Conservation (phyloP, 2,113 vertebrate species). For the Channa maculata region DNA sequence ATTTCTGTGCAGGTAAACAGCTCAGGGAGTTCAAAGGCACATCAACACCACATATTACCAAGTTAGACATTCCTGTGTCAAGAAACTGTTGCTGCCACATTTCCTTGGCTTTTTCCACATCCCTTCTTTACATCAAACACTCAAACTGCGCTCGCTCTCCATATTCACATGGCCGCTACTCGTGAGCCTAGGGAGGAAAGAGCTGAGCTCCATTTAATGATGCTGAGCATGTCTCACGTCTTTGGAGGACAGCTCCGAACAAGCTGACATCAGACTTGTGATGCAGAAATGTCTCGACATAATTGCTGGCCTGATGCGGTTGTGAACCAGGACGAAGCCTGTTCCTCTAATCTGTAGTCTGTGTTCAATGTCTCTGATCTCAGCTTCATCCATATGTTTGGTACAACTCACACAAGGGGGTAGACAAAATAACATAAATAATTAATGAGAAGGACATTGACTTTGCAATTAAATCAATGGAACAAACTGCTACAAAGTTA, state of each 20-base stretch:
- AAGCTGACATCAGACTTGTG: constrained; percentile 52
- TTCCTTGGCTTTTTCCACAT: constrained; percentile 35
- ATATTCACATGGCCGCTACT: constrained; percentile 45
- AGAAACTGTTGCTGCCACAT: constrained; percentile 36
- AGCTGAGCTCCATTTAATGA: constrained; percentile 44
- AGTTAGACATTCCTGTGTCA: constrained; percentile 50
- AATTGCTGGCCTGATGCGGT: constrained; percentile 29
- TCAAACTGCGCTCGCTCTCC: constrained; percentile 31
- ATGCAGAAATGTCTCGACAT: constrained; percentile 43
- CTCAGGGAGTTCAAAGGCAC: constrained; percentile 66
- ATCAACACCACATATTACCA: constrained; percentile 44
- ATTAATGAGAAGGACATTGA: constrained; percentile 2
- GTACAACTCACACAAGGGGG: not conserved
- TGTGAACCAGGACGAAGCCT: constrained; percentile 13
- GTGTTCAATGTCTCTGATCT: constrained; percentile 36
- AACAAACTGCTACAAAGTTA: not conserved
- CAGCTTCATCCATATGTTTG: constrained; percentile 1
- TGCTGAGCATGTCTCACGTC: constrained; percentile 46
- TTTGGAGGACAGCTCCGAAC: constrained; percentile 36
- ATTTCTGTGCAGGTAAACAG: constrained; percentile 65
- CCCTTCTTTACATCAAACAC: constrained; percentile 62
- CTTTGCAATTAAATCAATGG: not conserved
- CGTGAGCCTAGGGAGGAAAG: constrained; percentile 36
- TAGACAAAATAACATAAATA: constrained; percentile 2
- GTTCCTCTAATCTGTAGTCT: constrained; percentile 20